These are phyloP conservation scores for Keiferia lycopersicella DNA, from an alignment of 2,888 invertebrate species.

Conservation along the genomic window DNA sequence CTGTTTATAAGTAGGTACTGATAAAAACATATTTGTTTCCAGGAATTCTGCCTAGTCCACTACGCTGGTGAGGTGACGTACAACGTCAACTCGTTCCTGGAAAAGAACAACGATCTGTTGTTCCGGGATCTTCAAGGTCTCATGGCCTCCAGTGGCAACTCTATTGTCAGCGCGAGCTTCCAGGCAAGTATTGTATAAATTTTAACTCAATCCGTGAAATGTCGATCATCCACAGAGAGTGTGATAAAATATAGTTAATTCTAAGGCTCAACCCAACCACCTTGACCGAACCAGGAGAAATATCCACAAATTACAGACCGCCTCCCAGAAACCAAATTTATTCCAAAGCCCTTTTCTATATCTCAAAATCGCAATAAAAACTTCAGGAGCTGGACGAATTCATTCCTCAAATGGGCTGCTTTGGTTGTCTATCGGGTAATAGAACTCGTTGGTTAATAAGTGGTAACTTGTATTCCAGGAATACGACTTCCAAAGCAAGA, in stretches of 20 bases:
- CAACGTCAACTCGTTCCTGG: slow-evolving; percentile 91
- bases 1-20: not conserved
- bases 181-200: slow-evolving; percentile 48
- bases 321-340: too few relatives aligned
- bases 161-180: slow-evolving; percentile 67
- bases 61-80: slow-evolving; percentile 97
- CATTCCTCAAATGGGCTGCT: not conserved
- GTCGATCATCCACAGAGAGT: not conserved
- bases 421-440: too few relatives aligned
- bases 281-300: too few relatives aligned
- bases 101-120: slow-evolving; percentile 96
- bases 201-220: not conserved
- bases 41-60: slow-evolving; percentile 95
- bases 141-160: slow-evolving; percentile 84
- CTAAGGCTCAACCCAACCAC: too few relatives aligned
- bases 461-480: slow-evolving; percentile 61
- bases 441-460: not conserved
- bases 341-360: too few relatives aligned
- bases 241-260: too few relatives aligned
- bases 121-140: slow-evolving; percentile 93
- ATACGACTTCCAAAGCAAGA: slow-evolving; percentile 84
- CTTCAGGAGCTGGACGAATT: too few relatives aligned
- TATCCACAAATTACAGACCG: too few relatives aligned
- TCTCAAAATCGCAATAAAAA: too few relatives aligned
- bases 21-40: slow-evolving; percentile 32